Conservation (phyloP, 2,113 vertebrate species). For the Cephalopholis sonnerati region DNA sequence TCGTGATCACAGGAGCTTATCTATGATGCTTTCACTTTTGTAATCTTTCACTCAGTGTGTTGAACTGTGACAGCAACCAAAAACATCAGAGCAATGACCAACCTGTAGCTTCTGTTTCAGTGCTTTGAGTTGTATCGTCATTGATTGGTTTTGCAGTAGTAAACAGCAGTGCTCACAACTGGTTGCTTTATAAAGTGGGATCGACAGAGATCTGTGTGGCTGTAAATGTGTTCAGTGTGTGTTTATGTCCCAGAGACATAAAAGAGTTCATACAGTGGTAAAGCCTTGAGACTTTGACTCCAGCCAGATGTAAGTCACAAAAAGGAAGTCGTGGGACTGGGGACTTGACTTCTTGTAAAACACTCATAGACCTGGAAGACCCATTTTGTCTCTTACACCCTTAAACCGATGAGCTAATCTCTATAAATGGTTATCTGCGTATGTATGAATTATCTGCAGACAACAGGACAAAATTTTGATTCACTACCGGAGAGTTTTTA, state of each 20-base stretch:
- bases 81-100: not conserved
- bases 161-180: not conserved
- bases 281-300: not conserved
- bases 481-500: too few species aligned
- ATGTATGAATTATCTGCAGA: too few species aligned
- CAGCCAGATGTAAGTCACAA: not conserved
- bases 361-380: not conserved
- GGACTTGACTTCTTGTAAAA: not conserved
- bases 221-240: not conserved
- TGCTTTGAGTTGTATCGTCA: not conserved
- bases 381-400: too few species aligned
- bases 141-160: not conserved
- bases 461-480: too few species aligned
- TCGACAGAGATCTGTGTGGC: not conserved
- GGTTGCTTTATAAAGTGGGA: too few species aligned
- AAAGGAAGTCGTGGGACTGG: not conserved
- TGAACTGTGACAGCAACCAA: not conserved
- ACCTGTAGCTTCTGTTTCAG: not conserved
- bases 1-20: not conserved
- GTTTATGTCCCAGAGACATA: not conserved
- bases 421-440: too few species aligned
- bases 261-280: not conserved
- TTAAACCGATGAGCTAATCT: too few species aligned
- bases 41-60: not conserved
- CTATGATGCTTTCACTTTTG: not conserved